A percentile compares a stretch with the other conserved stretches of the same genome.
phyloP scores from a whole-genome alignment of 2,113 vertebrate genomes.

The Thryonomys swinderianus region DNA sequence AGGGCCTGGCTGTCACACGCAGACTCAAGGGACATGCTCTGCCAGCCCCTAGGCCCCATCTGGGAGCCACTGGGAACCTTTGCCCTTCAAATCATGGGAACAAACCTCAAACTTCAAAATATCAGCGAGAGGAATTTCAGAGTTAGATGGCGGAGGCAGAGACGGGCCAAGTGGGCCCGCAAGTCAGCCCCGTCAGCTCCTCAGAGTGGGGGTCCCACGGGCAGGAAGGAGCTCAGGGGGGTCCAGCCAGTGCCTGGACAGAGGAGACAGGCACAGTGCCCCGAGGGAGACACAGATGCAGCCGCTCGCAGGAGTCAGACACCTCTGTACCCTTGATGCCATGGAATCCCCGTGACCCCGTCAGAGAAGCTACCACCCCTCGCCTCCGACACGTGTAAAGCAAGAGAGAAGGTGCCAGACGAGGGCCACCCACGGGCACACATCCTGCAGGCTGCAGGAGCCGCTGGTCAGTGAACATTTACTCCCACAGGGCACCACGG shows the following conservation, averaged over 20 bases:
- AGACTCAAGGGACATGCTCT: background rate
- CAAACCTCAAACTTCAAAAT: background rate
- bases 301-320: background rate
- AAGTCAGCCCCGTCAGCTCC: background rate
- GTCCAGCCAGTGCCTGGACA: background rate
- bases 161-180: rapidly evolving
- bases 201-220: background rate
- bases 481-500: background rate
- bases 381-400: background rate
- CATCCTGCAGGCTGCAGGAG: background rate
- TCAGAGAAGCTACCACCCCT: background rate
- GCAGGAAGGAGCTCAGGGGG: background rate
- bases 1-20: background rate
- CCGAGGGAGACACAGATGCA: background rate
- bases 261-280: background rate
- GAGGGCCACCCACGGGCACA: background rate
- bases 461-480: rapidly evolving
- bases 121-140: background rate
- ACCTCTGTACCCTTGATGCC: background rate
- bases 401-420: rapidly evolving
- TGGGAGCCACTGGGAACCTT: background rate
- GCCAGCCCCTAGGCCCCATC: rapidly evolving
- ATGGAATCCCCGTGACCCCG: rapidly evolving
- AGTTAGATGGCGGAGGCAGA: rapidly evolving
- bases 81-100: rapidly evolving